Conservation (phyloP, 2,113 vertebrate species). For the Pogonocichla stellata region DNA sequence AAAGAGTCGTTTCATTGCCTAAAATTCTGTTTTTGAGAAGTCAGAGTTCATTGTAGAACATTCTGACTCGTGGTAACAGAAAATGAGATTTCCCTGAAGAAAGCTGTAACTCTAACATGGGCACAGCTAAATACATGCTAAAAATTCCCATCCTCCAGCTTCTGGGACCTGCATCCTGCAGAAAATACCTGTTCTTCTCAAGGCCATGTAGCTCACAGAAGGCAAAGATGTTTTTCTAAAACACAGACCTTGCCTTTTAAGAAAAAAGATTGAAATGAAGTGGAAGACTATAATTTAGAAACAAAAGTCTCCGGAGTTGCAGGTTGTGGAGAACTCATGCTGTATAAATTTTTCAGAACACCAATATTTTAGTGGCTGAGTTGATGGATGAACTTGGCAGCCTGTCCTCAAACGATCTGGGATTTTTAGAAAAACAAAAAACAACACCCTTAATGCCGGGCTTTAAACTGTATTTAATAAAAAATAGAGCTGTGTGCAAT, state of each 20-base stretch:
- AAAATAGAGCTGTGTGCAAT: conserved; percentile 46
- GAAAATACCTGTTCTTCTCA: not conserved
- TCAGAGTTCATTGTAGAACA: conserved; percentile 33
- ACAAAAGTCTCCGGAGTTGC: conserved; percentile 25
- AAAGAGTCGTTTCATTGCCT: not conserved
- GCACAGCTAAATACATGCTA: not conserved
- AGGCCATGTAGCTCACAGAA: not conserved
- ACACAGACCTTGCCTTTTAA: not conserved
- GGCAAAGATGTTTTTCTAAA: not conserved
- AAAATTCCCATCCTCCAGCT: not conserved
- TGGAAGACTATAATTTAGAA: conserved; percentile 47
- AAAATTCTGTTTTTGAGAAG: conserved; percentile 37
- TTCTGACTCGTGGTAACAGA: not conserved
- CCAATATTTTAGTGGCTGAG: conserved; percentile 55
- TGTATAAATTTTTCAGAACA: conserved; percentile 55
- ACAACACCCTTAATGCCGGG: conserved; percentile 38
- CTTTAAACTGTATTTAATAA: conserved; percentile 57
- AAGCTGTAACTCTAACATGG: not conserved
- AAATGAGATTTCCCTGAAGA: conserved; percentile 1
- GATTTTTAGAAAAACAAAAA: conserved; percentile 60
- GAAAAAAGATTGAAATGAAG: not conserved
- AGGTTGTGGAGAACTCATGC: conserved; percentile 27
- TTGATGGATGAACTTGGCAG: conserved; percentile 66
- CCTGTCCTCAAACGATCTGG: conserved; percentile 51
- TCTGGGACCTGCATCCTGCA: not conserved